A percentile compares a stretch with the other conserved stretches of the same genome.
These are phyloP conservation scores for Eurytoma adleriae DNA, from an alignment of 2,888 invertebrate species.

Conservation along the genomic window DNA sequence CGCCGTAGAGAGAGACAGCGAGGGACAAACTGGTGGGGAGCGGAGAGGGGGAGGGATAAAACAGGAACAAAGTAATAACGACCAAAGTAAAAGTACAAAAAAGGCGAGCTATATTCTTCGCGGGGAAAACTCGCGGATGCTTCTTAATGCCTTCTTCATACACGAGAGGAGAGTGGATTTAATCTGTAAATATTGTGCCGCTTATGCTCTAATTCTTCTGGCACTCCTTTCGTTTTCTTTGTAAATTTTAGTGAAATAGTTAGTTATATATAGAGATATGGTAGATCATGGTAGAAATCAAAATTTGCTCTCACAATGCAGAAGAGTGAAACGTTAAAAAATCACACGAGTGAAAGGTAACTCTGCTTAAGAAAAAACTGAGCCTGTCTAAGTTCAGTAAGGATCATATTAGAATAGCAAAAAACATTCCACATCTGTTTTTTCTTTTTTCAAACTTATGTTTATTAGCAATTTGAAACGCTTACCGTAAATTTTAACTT, in stretches of 20 bases:
- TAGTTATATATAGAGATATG: no score
- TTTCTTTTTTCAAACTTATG: no score
- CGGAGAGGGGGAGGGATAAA: slow-evolving; percentile 53
- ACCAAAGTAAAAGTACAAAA: slow-evolving; percentile 11
- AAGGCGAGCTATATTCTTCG: not conserved
- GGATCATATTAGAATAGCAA: no score
- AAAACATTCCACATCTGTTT: no score
- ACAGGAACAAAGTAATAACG: slow-evolving; percentile 71
- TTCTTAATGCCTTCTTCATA: not conserved
- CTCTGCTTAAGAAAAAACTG: not conserved
- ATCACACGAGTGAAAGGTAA: no score
- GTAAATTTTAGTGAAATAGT: no score
- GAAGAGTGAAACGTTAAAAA: no score
- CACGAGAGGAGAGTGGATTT: not conserved
- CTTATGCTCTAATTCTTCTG: not conserved
- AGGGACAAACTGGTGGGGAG: slow-evolving; percentile 43
- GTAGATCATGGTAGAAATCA: no score
- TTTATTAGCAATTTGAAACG: no score
- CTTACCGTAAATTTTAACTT: no score
- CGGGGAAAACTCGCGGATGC: slow-evolving; percentile 3
- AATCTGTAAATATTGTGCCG: not conserved
- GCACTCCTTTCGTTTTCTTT: no score
- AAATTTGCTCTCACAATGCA: no score
- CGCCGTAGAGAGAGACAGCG: slow-evolving; percentile 57
- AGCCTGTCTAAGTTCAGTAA: not conserved